Conservation (phyloP, 2,888 invertebrate species). For the Eupithecia subfuscata region DNA sequence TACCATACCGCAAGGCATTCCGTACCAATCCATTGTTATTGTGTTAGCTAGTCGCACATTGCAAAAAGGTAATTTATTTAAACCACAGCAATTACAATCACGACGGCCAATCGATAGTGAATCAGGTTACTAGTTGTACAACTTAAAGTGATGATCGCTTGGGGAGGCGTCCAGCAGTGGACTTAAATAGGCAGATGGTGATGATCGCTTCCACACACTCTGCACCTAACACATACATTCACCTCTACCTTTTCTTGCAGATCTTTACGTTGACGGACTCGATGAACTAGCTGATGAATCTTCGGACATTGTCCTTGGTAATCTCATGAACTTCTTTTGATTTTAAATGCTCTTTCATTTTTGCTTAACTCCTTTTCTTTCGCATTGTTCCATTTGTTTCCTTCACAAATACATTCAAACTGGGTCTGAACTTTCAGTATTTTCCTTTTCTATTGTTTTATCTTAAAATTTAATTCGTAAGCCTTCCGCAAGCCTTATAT, state of each 20-base stretch:
- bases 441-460: background rate
- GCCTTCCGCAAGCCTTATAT: background rate
- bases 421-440: too few species aligned
- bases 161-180: background rate
- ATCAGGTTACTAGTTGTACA: too few species aligned
- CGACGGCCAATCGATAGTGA: too few species aligned
- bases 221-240: background rate
- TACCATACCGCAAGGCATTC: too few species aligned
- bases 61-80: background rate
- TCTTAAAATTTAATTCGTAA: background rate
- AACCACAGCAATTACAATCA: too few species aligned
- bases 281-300: conserved; percentile 77
- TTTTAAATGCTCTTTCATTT: background rate
- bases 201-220: background rate
- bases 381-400: background rate
- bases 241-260: conserved; percentile 51
- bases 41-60: too few species aligned
- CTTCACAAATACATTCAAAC: background rate
- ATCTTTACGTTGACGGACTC: conserved; percentile 69
- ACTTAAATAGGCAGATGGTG: background rate
- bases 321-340: background rate
- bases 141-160: background rate
- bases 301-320: conserved; percentile 70
- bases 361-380: background rate
- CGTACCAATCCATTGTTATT: too few species aligned